Evolutionary conservation across 2,113 vertebrate species (phyloP).

Genomic region (Actenoides hombroni): DNA sequence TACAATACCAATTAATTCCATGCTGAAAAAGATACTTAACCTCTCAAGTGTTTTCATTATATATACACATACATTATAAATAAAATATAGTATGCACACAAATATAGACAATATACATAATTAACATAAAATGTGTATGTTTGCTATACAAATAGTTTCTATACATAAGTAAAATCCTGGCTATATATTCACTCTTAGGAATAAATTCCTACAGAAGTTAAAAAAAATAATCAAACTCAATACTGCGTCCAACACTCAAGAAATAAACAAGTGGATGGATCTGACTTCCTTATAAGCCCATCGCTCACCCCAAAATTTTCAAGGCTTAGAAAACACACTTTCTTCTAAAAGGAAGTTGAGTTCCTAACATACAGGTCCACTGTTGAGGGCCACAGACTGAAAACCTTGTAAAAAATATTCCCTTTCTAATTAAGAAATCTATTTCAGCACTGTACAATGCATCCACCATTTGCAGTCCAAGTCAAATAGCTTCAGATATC

Average conservation of each 20-base stretch:
- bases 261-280: neutral
- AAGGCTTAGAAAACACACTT: neutral
- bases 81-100: neutral
- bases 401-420: neutral
- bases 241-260: neutral
- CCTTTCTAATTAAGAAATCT: neutral
- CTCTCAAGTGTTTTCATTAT: neutral
- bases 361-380: neutral
- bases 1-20: neutral
- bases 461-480: neutral
- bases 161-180: neutral
- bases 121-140: neutral
- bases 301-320: neutral
- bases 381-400: neutral
- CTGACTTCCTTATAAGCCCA: neutral
- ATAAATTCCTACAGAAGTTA: accelerated
- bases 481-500: neutral
- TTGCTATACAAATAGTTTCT: neutral
- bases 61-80: neutral
- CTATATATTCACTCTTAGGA: neutral
- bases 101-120: neutral
- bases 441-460: neutral
- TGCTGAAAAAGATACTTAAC: neutral
- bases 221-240: neutral
- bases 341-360: neutral